phyloP scores from a whole-genome alignment of 1,140 invertebrate genomes.

The Cylas formicarius region DNA sequence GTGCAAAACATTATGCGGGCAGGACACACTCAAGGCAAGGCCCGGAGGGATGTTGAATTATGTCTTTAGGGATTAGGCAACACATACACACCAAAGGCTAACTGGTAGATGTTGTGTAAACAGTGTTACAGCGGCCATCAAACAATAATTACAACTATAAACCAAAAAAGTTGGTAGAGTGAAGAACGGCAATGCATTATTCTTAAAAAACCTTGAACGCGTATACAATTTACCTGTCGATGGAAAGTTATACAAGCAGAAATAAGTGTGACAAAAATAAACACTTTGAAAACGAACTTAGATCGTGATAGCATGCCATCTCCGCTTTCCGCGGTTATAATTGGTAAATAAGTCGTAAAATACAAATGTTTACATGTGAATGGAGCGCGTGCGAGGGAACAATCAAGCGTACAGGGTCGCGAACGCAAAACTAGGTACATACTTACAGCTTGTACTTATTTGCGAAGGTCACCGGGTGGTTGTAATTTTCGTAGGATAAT shows the following conservation, averaged over 20 bases:
- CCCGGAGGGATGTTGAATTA: conserved; percentile 22
- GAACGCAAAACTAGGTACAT: conserved; percentile 12
- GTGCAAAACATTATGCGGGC: conserved; percentile 17
- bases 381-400: conserved; percentile 16
- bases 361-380: conserved; percentile 29
- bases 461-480: conserved; percentile 37
- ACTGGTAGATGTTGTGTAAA: conserved; percentile 25
- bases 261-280: no score
- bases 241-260: no score
- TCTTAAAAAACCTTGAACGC: no score
- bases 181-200: no score
- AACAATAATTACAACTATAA: no score
- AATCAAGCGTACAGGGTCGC: conserved; percentile 14
- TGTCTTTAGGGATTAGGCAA: conserved; percentile 22
- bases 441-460: conserved; percentile 44
- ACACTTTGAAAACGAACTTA: no score
- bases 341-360: conserved; percentile 12
- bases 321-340: no score
- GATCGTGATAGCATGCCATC: no score
- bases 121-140: no score
- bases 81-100: conserved; percentile 23
- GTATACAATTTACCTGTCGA: no score
- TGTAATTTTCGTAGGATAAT: conserved; percentile 38
- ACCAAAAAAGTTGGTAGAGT: no score
- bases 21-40: conserved; percentile 26